Base-by-base conservation (phyloP, 2,113 vertebrate species). In the Sapajus apella region DNA sequence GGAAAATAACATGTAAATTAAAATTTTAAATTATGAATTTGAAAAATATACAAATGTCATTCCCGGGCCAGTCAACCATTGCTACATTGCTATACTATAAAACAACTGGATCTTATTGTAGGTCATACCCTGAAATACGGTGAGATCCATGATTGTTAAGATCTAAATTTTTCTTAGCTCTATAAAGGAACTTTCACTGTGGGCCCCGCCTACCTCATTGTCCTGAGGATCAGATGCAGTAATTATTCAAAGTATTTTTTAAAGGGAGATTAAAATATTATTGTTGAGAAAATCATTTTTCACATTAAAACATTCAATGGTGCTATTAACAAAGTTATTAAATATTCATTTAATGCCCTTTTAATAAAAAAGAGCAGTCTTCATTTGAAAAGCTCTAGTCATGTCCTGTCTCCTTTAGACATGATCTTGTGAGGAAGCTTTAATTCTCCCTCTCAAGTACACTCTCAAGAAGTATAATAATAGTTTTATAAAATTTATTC, bases 401-500 rank as follows among this genome's bases (percentile, higher is more conserved):
- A 37, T 14, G 52, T 16, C 6, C 17, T 72, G 1, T 61, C 4
- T 73, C 16, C 11, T 90, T 75, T 2, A 79, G 47, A 16, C 6
- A 43, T 12, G 5, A n/a, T 56, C 47, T 83, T 94, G 3, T 21
- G 43, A 84, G 8, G 27, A 86, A 88, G 6, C 2, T 70, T 30
- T 52, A 61, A 35, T 1, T 12, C 12, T 64, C 66, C 20, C 8
- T 85, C 32, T 93, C 32, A 85, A 56, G 9, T 35, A 55, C 70
- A 75, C 5, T 93, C 94, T 35, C 8, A 0, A 83, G 70, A 95
- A 72, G 8, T 47, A 47, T 64, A 91, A 66, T 70, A 8, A 52
- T 2, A 64, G 8, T 88, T 93, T 45, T 21, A 77, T 61, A 43
- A 93, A 64, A 96, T 72, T 12, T 32, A 93, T 93, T 87, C 37